Conservation (phyloP, 1,140 invertebrate species). For the Agrilus planipennis region DNA sequence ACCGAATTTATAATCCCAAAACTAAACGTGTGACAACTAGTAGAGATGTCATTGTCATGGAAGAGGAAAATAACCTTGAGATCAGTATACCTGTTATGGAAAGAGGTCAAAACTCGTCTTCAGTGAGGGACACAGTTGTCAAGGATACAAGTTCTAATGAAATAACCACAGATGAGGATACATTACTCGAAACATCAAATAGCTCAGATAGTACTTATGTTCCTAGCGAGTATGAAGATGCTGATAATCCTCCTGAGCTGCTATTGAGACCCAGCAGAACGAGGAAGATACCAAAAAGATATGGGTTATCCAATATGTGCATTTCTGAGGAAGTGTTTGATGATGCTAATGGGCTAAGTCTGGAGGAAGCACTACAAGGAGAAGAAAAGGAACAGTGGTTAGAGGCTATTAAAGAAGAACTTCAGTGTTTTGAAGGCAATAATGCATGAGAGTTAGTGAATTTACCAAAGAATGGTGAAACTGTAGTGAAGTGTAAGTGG, state of each 20-base stretch:
- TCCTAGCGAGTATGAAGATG: constrained; percentile 11
- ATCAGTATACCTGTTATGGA: constrained; percentile 11
- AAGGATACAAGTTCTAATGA: too few species aligned
- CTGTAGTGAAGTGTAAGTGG: constrained; percentile 32
- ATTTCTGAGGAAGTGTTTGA: too few species aligned
- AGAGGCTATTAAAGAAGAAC: constrained; percentile 1
- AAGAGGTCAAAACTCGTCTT: too few species aligned
- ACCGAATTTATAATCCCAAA: too few species aligned
- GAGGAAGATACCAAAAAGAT: too few species aligned
- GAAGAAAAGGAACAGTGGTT: neutral
- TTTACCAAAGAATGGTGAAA: constrained; percentile 18
- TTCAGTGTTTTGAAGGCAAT: constrained; percentile 1
- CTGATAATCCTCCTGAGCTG: constrained; percentile 12
- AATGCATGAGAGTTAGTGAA: constrained; percentile 9
- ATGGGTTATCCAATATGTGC: neutral
- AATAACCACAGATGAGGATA: too few species aligned
- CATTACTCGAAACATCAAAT: too few species aligned
- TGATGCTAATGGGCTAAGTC: too few species aligned
- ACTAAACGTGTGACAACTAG: too few species aligned
- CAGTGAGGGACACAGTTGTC: too few species aligned
- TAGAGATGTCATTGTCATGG: too few species aligned
- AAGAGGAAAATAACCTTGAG: constrained; percentile 12
- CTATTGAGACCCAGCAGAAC: too few species aligned
- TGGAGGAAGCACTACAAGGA: neutral
- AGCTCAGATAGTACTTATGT: constrained; percentile 10